These are phyloP conservation scores for Dicycla oo DNA, from an alignment of 2,888 invertebrate species.

Conservation along the genomic window DNA sequence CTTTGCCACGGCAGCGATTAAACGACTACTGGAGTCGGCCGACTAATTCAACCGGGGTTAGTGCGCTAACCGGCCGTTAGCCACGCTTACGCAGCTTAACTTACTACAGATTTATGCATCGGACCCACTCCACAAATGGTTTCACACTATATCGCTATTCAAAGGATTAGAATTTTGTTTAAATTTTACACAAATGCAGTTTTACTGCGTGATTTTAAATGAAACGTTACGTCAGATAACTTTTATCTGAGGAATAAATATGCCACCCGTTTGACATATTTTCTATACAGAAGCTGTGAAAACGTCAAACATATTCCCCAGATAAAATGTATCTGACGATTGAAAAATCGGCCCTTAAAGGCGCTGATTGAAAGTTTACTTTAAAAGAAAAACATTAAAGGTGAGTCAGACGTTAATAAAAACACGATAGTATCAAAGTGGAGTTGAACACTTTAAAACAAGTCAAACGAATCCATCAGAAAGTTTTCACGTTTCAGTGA, in stretches of 20 bases:
- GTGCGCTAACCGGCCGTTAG: slow-evolving; percentile 60
- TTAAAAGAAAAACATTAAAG: slow-evolving; percentile 2
- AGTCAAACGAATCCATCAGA: slow-evolving; percentile 53
- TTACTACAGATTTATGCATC: slow-evolving; percentile 76
- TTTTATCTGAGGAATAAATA: too few species aligned
- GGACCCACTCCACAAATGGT: slow-evolving; percentile 65
- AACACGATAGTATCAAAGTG: slow-evolving; percentile 23
- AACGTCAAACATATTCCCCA: too few species aligned
- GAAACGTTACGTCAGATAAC: too few species aligned
- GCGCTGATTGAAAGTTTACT: background rate
- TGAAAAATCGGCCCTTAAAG: too few species aligned
- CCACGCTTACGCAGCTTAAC: slow-evolving; percentile 75
- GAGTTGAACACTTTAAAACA: slow-evolving; percentile 50
- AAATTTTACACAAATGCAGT: slow-evolving; percentile 9
- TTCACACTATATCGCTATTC: slow-evolving; percentile 61
- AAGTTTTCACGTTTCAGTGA: slow-evolving; percentile 55
- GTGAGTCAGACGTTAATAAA: slow-evolving; percentile 6
- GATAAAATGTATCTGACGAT: too few species aligned
- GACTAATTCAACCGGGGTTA: slow-evolving; percentile 77
- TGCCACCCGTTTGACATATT: too few species aligned
- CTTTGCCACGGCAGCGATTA: slow-evolving; percentile 79
- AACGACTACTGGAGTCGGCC: slow-evolving; percentile 72
- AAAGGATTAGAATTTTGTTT: slow-evolving; percentile 48
- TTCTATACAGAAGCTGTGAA: too few species aligned
- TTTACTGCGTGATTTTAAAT: background rate